Evolutionary conservation across 2,113 vertebrate species (phyloP).

Genomic region (Elachura formosa): DNA sequence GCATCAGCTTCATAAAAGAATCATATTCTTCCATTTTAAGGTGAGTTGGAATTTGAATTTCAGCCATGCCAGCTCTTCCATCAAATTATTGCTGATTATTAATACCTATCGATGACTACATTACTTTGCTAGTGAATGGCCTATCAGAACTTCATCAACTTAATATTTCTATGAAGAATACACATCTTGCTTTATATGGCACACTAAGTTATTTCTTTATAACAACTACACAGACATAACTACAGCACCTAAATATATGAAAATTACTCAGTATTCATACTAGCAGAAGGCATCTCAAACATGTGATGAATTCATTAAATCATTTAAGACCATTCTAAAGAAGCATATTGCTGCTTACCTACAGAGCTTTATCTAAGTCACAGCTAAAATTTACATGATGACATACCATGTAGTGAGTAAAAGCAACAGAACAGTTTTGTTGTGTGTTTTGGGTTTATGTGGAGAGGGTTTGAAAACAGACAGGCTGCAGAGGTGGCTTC

Average conservation of each 20-base stretch:
- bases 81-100: background rate
- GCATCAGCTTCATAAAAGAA: background rate
- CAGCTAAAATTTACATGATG: background rate
- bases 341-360: background rate
- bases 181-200: background rate
- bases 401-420: background rate
- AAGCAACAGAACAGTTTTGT: background rate
- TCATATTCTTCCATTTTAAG: background rate
- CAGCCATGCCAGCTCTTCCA: background rate
- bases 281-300: background rate
- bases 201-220: background rate
- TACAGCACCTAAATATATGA: background rate
- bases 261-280: background rate
- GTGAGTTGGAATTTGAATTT: background rate
- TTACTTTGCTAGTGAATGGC: background rate
- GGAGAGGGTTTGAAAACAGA: background rate
- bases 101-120: background rate
- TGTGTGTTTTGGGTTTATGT: background rate
- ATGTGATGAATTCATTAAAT: background rate
- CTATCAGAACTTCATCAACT: background rate
- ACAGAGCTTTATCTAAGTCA: background rate
- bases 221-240: background rate
- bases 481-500: background rate
- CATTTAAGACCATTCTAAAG: conserved; percentile 8
- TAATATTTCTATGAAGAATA: background rate